These are phyloP conservation scores for Caenorhabditis angaria DNA, from an alignment of 2,888 invertebrate genomes.

Conservation along the genomic window DNA sequence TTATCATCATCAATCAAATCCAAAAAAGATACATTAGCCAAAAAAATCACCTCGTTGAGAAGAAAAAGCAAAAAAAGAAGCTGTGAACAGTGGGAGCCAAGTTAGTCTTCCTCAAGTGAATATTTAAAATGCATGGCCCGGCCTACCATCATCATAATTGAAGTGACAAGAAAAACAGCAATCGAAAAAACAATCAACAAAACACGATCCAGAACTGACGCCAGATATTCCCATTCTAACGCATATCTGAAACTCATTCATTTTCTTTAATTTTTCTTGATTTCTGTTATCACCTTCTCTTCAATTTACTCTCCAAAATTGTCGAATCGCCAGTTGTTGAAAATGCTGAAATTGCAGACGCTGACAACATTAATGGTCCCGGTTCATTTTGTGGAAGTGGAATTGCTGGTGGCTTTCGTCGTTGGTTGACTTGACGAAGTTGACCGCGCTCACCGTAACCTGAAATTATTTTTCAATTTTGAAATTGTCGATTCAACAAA, in stretches of 20 bases:
- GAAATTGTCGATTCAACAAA: no score
- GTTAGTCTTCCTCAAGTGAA: slow-evolving; percentile 28
- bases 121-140: slow-evolving; percentile 70
- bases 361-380: slow-evolving; percentile 42
- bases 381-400: slow-evolving; percentile 27
- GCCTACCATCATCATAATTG: slow-evolving; percentile 69
- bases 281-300: slow-evolving; percentile 49
- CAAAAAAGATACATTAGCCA: slow-evolving; percentile 7
- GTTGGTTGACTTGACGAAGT: slow-evolving; percentile 16
- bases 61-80: background rate
- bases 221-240: slow-evolving; percentile 67
- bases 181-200: slow-evolving; percentile 65
- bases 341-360: slow-evolving; percentile 50
- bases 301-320: slow-evolving; percentile 53
- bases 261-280: background rate
- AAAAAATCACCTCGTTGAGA: background rate
- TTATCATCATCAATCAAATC: background rate
- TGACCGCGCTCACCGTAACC: slow-evolving; percentile 34
- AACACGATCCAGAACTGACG: slow-evolving; percentile 64
- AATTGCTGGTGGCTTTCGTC: slow-evolving; percentile 20
- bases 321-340: slow-evolving; percentile 35
- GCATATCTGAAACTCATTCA: slow-evolving; percentile 56
- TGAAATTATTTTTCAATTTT: background rate
- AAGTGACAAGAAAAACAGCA: slow-evolving; percentile 66
- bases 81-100: background rate